Percentiles rank a stretch among this genome's conserved stretches.
These are phyloP conservation scores for Drosophila miranda DNA, from an alignment of 1,140 invertebrate species.

Conservation along the genomic window DNA sequence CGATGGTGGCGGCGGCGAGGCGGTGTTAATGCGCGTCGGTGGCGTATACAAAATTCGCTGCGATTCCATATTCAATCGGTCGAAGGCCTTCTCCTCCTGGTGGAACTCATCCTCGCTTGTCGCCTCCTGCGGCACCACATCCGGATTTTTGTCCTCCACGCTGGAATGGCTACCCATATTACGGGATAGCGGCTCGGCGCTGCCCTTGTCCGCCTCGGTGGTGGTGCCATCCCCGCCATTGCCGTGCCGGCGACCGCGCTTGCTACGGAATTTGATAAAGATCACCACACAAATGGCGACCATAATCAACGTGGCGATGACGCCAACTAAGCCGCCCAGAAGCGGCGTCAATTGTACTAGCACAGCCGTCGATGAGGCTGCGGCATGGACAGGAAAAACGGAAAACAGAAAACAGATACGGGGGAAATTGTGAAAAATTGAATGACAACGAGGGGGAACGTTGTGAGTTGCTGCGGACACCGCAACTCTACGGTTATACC, in stretches of 20 bases:
- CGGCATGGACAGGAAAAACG: constrained; percentile 12
- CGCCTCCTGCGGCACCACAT: constrained; percentile 88
- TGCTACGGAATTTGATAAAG: constrained; percentile 81
- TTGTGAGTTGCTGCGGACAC: too few species aligned
- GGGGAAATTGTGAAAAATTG: constrained; percentile 38
- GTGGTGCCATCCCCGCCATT: constrained; percentile 71
- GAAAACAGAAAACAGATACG: constrained; percentile 10
- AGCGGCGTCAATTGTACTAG: constrained; percentile 88
- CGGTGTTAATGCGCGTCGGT: constrained; percentile 65
- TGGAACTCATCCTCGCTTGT: constrained; percentile 84
- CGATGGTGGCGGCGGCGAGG: constrained; percentile 70
- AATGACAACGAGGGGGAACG: too few species aligned
- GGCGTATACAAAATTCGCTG: constrained; percentile 79
- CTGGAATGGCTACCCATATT: constrained; percentile 82
- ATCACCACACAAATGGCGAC: constrained; percentile 89
- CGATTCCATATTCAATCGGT: constrained; percentile 83
- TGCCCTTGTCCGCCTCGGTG: constrained; percentile 81
- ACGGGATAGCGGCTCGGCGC: constrained; percentile 78
- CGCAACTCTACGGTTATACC: too few species aligned
- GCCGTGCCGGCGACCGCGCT: constrained; percentile 63
- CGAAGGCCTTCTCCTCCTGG: constrained; percentile 83
- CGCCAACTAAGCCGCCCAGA: constrained; percentile 87
- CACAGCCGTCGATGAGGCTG: constrained; percentile 80
- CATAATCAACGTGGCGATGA: constrained; percentile 87
- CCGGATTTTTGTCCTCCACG: constrained; percentile 90